Percentiles rank a stretch among this genome's conserved stretches.
Conservation (phyloP, 2,113 vertebrate genomes). For the Bos javanicus region DNA sequence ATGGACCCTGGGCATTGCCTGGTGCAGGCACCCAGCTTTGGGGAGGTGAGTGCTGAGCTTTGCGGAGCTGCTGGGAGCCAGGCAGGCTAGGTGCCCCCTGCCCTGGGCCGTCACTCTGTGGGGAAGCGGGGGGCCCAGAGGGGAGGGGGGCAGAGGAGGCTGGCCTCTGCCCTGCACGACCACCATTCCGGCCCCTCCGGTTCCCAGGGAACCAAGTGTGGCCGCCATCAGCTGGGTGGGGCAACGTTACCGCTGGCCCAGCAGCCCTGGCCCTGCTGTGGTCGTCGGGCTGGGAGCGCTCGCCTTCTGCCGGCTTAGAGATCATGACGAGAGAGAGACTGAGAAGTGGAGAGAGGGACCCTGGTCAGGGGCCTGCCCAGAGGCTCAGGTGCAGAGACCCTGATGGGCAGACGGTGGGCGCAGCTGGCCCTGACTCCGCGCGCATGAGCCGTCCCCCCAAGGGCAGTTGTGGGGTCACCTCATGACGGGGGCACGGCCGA, state of each 20-base stretch:
- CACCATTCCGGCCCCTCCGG: background rate
- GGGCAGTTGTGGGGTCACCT: background rate
- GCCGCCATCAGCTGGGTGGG: background rate
- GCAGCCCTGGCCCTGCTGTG: background rate
- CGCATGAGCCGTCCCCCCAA: background rate
- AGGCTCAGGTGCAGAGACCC: background rate
- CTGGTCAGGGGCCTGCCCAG: background rate
- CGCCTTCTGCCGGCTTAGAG: background rate
- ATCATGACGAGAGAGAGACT: background rate
- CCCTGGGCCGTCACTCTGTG: background rate
- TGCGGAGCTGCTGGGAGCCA: background rate
- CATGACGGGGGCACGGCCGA: accelerated
- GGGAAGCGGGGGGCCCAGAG: background rate
- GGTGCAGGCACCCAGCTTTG: background rate
- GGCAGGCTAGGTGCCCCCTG: background rate
- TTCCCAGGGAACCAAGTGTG: background rate
- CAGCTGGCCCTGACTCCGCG: accelerated
- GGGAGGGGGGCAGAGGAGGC: background rate
- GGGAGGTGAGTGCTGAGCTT: background rate
- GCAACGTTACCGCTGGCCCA: accelerated
- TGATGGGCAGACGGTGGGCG: accelerated
- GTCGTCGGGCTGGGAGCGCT: background rate
- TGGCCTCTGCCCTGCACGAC: background rate
- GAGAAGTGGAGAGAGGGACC: background rate
- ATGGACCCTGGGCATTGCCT: background rate